phyloP scores from a whole-genome alignment of 2,113 vertebrate species.

The Vimba vimba region DNA sequence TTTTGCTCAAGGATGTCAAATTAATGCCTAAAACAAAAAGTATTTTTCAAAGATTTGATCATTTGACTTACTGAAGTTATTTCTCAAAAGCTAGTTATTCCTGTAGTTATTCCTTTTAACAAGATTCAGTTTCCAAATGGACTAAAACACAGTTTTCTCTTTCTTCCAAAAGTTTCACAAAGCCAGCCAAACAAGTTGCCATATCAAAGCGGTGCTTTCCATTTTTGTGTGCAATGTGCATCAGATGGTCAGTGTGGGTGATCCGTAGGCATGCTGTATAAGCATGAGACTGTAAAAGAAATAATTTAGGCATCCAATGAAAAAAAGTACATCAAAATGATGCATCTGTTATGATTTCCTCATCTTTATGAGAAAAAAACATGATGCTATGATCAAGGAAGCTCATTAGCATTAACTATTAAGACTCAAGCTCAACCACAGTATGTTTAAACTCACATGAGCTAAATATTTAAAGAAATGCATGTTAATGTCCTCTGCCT shows the following conservation, averaged over 20 bases:
- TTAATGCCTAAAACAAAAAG: neutral
- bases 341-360: conserved; percentile 4
- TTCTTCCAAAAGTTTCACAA: neutral
- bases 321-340: neutral
- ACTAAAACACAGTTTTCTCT: neutral
- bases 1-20: neutral
- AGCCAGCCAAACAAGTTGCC: neutral
- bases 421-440: neutral
- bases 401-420: neutral
- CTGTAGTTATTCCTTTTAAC: no score
- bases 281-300: neutral
- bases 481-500: neutral
- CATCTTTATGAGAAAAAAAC: neutral
- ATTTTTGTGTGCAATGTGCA: neutral
- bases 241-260: neutral
- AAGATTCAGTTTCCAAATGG: neutral
- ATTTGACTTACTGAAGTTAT: neutral
- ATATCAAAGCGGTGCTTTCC: neutral
- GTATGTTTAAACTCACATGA: neutral
- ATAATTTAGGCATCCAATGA: neutral
- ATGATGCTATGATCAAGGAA: neutral
- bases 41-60: neutral
- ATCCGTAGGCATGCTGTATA: neutral
- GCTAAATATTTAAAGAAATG: neutral
- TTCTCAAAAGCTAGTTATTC: neutral